Evolutionary conservation across 2,888 invertebrate species (phyloP).

Genomic region (Toxonevra muliebris): DNA sequence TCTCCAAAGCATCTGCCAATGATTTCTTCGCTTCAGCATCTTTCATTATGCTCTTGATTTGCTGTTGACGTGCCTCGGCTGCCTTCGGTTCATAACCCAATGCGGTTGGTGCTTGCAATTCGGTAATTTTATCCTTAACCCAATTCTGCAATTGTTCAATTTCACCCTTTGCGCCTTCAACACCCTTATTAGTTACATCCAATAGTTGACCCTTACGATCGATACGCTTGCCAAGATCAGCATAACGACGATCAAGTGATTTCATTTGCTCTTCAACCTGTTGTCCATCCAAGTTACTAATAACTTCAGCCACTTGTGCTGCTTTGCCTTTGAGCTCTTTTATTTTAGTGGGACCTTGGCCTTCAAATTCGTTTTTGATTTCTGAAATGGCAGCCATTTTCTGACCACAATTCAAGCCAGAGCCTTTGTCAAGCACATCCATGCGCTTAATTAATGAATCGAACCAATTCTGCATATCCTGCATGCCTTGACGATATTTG

Average conservation of each 20-base stretch:
- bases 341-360: conserved; percentile 76
- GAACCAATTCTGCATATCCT: conserved; percentile 83
- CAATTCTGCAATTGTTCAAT: conserved; percentile 82
- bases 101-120: conserved; percentile 73
- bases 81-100: conserved; percentile 81
- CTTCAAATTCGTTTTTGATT: conserved; percentile 78
- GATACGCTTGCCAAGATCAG: conserved; percentile 84
- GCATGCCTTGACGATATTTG: conserved; percentile 78
- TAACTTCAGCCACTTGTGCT: conserved; percentile 77
- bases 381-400: conserved; percentile 80
- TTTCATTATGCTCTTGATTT: conserved; percentile 78
- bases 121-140: conserved; percentile 78
- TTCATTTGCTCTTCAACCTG: conserved; percentile 92
- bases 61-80: conserved; percentile 77
- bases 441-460: conserved; percentile 82
- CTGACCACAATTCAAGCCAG: conserved; percentile 81
- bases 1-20: conserved; percentile 82
- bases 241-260: conserved; percentile 83
- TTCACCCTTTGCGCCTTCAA: conserved; percentile 82
- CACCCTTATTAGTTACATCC: conserved; percentile 84
- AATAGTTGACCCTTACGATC: conserved; percentile 85
- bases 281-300: conserved; percentile 88
- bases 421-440: conserved; percentile 85
- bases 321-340: conserved; percentile 77
- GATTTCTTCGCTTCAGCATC: conserved; percentile 87